Conservation (phyloP, 2,113 vertebrate species). For the Lophochroa leadbeateri region DNA sequence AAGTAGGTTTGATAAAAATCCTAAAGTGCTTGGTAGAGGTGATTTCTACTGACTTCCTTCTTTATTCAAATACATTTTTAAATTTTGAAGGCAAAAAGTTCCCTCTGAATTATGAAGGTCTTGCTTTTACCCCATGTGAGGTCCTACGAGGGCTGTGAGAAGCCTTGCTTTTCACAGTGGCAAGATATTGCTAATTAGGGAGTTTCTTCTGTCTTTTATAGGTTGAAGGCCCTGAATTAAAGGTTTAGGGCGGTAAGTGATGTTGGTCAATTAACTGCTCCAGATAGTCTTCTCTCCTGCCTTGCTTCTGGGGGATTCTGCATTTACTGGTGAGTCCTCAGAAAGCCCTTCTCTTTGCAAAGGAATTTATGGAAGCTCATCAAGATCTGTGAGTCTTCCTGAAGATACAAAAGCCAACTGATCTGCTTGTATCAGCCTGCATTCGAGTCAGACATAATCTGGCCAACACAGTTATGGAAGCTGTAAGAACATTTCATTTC, state of each 20-base stretch:
- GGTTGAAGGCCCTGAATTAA: not conserved
- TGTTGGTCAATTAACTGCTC: not conserved
- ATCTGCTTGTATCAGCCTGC: not conserved
- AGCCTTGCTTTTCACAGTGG: not conserved
- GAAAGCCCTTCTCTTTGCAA: not conserved
- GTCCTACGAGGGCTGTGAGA: not conserved
- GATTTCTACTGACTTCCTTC: not conserved
- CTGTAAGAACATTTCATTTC: not conserved
- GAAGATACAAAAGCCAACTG: rapidly evolving
- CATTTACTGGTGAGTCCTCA: not conserved
- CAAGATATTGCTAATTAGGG: too few relatives aligned
- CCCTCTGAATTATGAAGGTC: not conserved
- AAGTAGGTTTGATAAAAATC: not conserved
- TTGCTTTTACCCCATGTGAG: not conserved
- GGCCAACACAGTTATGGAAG: not conserved
- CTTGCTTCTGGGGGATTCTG: not conserved
- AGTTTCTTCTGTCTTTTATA: not conserved
- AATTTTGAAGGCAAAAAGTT: not conserved
- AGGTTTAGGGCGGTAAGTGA: not conserved
- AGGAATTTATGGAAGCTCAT: not conserved
- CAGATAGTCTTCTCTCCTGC: not conserved
- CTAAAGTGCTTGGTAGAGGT: not conserved
- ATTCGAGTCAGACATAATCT: not conserved
- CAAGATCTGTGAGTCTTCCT: too few relatives aligned
- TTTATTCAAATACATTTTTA: not conserved